Evolutionary conservation across 2,113 vertebrate species (phyloP), one percentile per base, ranked within the genome.

Genomic region (Otolemur garnettii): DNA sequence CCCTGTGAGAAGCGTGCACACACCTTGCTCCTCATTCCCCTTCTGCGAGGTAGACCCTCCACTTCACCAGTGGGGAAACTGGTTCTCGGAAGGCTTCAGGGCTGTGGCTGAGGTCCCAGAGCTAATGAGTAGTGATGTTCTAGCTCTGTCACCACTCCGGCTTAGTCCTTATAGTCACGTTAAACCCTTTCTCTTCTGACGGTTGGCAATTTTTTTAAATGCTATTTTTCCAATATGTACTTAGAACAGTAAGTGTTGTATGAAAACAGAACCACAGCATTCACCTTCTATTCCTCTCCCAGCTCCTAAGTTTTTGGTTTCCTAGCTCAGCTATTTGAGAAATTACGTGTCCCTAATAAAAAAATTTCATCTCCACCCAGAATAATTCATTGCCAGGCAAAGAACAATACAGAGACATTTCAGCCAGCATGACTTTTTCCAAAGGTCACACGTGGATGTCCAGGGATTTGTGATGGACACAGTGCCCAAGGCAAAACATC

Each of bases 401-500:
- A 83, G 77, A 94, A 95, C 90, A 95, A 86, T 78, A 85, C 26
- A 77, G 81, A 91, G 82, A 62, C 89, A 72, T 94, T 94, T 95
- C 93, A 86, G 74, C 74, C 88, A 21, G 9, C n/a, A 42, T 86
- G 95, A 88, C 95, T 92, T 95, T 96, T 94, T 85, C 55, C 72
- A 86, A 98, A 95, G 95, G 96, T 94, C 90, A 83, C 14, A 11
- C 33, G 26, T 0, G 0, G 1, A 53, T 38, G 42, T 84, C 72
- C 33, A 72, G 71, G 80, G 86, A 15, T 87, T 84, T 94, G 79
- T 87, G 96, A 92, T 68, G 50, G 66, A 92, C 89, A 82, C 0
- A 1, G 53, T 69, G 71, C 75, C 80, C 28, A 57, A 75, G 90
- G 96, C 42, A 26, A 21, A 38, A 10, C 18, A n/a, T 90, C 45